Evolutionary conservation across 2,888 invertebrate species (phyloP).

Genomic region (Cheilosia scutellata): DNA sequence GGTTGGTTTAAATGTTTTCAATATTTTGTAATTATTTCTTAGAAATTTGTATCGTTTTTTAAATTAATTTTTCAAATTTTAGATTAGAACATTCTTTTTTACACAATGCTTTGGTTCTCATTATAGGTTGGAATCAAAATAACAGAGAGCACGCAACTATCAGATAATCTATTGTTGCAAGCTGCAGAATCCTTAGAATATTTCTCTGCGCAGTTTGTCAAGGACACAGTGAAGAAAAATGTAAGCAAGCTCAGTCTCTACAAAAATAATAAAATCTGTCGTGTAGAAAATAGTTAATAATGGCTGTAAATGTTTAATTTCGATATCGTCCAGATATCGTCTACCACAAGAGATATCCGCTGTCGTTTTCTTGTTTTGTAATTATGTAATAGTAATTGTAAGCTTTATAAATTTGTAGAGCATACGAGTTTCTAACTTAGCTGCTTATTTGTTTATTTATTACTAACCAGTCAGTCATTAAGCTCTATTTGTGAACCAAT

Average conservation of each 20-base stretch:
- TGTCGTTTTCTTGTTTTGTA: too few species aligned
- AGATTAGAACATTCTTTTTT: background rate
- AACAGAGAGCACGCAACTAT: slow-evolving; percentile 85
- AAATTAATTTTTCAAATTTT: slow-evolving; percentile 2
- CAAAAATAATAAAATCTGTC: too few species aligned
- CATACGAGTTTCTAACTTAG: too few species aligned
- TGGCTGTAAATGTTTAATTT: too few species aligned
- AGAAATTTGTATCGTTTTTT: slow-evolving; percentile 14
- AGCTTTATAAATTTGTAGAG: too few species aligned
- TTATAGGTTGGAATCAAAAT: slow-evolving; percentile 85
- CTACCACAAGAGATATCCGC: too few species aligned
- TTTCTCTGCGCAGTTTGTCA: slow-evolving; percentile 87
- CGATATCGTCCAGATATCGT: too few species aligned
- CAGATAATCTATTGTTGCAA: slow-evolving; percentile 87
- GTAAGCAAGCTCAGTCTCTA: slow-evolving; percentile 85
- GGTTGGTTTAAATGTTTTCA: slow-evolving; percentile 82
- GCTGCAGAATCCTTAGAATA: slow-evolving; percentile 88
- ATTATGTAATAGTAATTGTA: too few species aligned
- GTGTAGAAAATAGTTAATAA: too few species aligned
- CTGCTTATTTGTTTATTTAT: too few species aligned
- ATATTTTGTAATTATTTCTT: slow-evolving; percentile 47
- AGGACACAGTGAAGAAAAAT: slow-evolving; percentile 89
- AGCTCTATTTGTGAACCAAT: background rate
- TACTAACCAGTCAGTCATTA: too few species aligned
- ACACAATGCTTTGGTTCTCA: slow-evolving; percentile 33